Conservation (phyloP, 2,888 invertebrate genomes). For the Dolichopus griseipennis region DNA sequence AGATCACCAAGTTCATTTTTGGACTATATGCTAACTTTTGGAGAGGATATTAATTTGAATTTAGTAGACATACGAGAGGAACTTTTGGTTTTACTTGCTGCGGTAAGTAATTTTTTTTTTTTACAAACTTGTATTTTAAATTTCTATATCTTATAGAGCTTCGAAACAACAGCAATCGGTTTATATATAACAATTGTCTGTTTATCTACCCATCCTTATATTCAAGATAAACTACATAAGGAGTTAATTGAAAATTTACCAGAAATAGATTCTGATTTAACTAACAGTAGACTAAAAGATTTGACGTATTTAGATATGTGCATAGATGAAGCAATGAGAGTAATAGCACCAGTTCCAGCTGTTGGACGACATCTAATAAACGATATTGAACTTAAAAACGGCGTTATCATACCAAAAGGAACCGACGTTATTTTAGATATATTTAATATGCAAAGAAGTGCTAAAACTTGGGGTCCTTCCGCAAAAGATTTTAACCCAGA, state of each 20-base stretch:
- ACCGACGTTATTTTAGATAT: constrained; percentile 35
- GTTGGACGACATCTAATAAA: constrained; percentile 31
- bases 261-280: constrained; percentile 27
- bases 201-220: constrained; percentile 34
- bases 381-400: constrained; percentile 31
- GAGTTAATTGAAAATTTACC: constrained; percentile 30
- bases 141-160: constrained; percentile 27
- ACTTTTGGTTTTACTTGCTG: constrained; percentile 39
- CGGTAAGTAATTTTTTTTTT: constrained; percentile 26
- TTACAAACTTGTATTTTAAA: too few species aligned
- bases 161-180: constrained; percentile 38
- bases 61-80: constrained; percentile 39
- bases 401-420: constrained; percentile 33
- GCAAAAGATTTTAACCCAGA: constrained; percentile 39
- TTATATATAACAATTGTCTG: constrained; percentile 35
- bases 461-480: constrained; percentile 37
- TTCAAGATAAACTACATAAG: constrained; percentile 33
- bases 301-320: constrained; percentile 37
- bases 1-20: not conserved
- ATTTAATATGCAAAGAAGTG: constrained; percentile 36
- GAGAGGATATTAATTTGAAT: constrained; percentile 24
- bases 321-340: constrained; percentile 36
- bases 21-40: not conserved
- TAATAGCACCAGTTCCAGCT: constrained; percentile 35
- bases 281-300: constrained; percentile 31